phyloP scores from a whole-genome alignment of 1,140 invertebrate genomes.

The Brachionus plicatilis region DNA sequence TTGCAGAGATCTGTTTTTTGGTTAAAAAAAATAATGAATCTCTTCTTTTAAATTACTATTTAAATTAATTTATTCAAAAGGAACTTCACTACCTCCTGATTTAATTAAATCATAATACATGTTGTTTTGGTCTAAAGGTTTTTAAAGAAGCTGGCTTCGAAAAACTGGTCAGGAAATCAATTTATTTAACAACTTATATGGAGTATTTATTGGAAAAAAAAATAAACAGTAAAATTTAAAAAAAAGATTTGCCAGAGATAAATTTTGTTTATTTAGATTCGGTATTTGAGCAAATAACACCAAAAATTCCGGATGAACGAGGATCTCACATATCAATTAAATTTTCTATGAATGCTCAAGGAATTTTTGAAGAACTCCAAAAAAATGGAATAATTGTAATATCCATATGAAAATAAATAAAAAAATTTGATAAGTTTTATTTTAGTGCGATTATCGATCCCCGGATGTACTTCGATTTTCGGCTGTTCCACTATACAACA shows the following conservation, averaged over 20 bases:
- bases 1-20: too few species aligned
- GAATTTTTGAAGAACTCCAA: conserved; percentile 57
- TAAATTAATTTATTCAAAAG: too few species aligned
- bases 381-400: conserved; percentile 60
- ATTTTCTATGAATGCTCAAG: conserved; percentile 52
- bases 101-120: too few species aligned
- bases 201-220: conserved; percentile 54
- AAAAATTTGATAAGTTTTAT: conserved; percentile 40
- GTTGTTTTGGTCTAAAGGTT: conserved; percentile 49
- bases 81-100: too few species aligned
- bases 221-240: not conserved
- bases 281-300: conserved; percentile 59
- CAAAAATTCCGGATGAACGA: conserved; percentile 56
- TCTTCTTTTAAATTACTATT: too few species aligned
- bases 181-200: conserved; percentile 60
- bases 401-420: conserved; percentile 8
- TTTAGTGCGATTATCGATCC: conserved; percentile 59
- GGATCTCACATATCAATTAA: conserved; percentile 61
- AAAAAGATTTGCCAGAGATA: not conserved
- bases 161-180: conserved; percentile 57
- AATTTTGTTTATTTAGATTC: conserved; percentile 18
- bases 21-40: too few species aligned
- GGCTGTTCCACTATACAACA: conserved; percentile 61
- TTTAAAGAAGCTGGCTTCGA: conserved; percentile 58
- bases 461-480: conserved; percentile 60